A percentile compares a stretch with the other conserved stretches of the same genome.
Evolutionary conservation across 2,797 vertebrate genomes (phyloP).

Genomic region (Helicolenus hilgendorfi): DNA sequence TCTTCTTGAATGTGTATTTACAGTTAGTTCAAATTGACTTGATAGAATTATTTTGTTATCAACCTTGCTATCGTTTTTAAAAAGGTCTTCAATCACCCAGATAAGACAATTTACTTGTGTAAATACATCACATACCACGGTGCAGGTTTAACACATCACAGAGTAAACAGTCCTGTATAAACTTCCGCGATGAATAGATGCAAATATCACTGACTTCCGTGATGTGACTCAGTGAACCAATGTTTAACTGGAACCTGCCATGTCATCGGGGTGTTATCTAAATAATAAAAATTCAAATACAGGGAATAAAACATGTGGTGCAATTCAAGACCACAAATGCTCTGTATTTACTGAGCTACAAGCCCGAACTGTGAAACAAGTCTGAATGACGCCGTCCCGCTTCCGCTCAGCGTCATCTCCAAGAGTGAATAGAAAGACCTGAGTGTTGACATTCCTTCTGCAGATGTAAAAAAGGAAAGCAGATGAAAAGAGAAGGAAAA

Average conservation of each 20-base stretch:
- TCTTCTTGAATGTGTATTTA: neutral
- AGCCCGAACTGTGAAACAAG: neutral
- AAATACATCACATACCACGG: conserved; percentile 12
- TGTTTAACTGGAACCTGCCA: conserved; percentile 5
- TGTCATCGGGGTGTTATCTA: neutral
- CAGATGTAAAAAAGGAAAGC: conserved; percentile 12
- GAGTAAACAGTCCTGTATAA: conserved; percentile 36
- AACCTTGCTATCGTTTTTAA: neutral
- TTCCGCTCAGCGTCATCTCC: neutral
- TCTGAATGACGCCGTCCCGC: neutral
- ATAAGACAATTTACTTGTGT: neutral
- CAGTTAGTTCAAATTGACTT: neutral
- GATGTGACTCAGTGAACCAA: conserved; percentile 11
- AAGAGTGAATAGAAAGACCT: conserved; percentile 25
- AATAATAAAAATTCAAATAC: conserved; percentile 35
- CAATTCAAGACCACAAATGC: neutral
- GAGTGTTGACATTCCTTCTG: conserved; percentile 57
- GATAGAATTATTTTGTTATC: neutral
- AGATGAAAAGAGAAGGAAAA: neutral
- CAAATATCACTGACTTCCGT: conserved; percentile 20
- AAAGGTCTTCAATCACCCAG: neutral
- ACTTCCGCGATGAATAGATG: conserved; percentile 18
- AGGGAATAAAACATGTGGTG: neutral
- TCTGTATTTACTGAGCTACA: neutral
- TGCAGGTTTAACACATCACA: conserved; percentile 16